These are phyloP conservation scores for Acrobeloides nanus DNA, from an alignment of 2,888 invertebrate genomes.

Conservation along the genomic window DNA sequence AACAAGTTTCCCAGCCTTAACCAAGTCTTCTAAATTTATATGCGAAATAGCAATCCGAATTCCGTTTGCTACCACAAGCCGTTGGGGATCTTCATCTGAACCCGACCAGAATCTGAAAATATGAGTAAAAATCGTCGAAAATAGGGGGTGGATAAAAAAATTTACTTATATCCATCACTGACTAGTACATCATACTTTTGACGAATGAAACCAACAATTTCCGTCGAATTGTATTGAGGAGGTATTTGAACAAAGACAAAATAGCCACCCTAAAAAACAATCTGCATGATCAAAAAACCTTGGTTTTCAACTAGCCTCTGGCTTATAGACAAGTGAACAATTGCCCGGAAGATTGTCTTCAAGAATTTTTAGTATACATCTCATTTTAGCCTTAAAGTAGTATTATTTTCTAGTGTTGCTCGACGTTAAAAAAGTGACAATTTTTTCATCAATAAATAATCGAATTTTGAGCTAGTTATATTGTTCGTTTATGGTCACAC, in stretches of 20 bases:
- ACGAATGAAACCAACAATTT: constrained; percentile 17
- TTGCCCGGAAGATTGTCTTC: constrained; percentile 10
- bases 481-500: too few relatives aligned
- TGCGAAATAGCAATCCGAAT: constrained; percentile 19
- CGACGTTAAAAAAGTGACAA: too few relatives aligned
- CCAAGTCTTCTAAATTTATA: constrained; percentile 12
- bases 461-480: too few relatives aligned
- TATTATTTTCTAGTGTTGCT: too few relatives aligned
- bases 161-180: constrained; percentile 12
- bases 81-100: not conserved
- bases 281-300: constrained; percentile 41
- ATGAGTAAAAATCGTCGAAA: too few relatives aligned
- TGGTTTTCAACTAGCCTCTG: constrained; percentile 18
- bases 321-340: constrained; percentile 14
- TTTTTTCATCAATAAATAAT: too few relatives aligned
- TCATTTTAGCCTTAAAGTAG: constrained; percentile 18
- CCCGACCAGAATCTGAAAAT: constrained; percentile 19
- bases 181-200: constrained; percentile 10
- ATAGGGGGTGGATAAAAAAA: too few relatives aligned
- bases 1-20: constrained; percentile 7
- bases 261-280: constrained; percentile 59
- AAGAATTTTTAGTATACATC: constrained; percentile 12
- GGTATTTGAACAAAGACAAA: constrained; percentile 64
- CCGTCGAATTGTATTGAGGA: constrained; percentile 36
- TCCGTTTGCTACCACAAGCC: constrained; percentile 13